Evolutionary conservation across 2,797 vertebrate genomes (phyloP), one percentile per base, ranked within the genome.

Genomic region (Cheirogaleus major): DNA sequence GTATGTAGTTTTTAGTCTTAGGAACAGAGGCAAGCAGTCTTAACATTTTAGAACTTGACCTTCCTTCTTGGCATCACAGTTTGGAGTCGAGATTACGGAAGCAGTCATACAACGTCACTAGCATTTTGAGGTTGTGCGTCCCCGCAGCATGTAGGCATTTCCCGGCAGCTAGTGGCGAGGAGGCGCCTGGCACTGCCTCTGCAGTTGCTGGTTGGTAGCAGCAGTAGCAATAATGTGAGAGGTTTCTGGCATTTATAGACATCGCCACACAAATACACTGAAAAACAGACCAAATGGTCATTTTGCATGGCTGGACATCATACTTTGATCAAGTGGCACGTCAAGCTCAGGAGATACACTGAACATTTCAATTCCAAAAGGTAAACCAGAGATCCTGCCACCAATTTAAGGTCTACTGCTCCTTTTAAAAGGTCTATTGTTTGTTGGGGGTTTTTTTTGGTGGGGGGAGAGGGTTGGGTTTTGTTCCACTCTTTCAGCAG

Each of bases 191-290:
- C 90, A 3, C 38, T 20, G 82, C 95, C 97, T 92, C 91, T 20
- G 20, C 52, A 80, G 92, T 87, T 83, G 38, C 91, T 89, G 75
- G 95, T 38, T 20, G 88, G 95, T 93, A 93, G 98, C 97, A 97
- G 98, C 52, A 23, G 93, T 61, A 95, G 96, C 93, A 78, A 0
- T 41, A n/a, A 43, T 25, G 4, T 5, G 69, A 55, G 84, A 63
- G 10, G 61, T 25, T 84, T 94, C 97, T 55, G 52, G 93, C n/a
- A 18, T 38, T 99, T 97, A 99, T 57, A 99, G 98, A 93, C 99
- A 99, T 94, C 98, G 99, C 99, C 99, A 99, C 67, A 99, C 99
- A 80, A 99, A 99, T 1, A 99, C 98, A 89, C 99, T 99, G 93
- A 9, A 98, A 90, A 57, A 57, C 30, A 91, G 20, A 89, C 2